Percentiles rank a stretch among this genome's conserved stretches.
Evolutionary conservation across 1,140 invertebrate species (phyloP).

Genomic region (Diorhabda sublineata): DNA sequence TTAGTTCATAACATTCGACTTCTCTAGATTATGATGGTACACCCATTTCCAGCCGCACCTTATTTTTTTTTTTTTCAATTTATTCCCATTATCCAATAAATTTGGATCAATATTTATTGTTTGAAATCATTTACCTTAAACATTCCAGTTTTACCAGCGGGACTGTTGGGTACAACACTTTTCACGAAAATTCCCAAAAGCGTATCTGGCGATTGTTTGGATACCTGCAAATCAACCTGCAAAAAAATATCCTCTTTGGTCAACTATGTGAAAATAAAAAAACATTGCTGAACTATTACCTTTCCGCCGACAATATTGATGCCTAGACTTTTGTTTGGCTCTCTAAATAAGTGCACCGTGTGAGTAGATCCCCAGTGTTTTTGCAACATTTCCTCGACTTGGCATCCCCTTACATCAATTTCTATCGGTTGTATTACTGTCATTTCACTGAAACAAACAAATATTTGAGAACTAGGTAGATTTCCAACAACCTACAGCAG

Average conservation of each 20-base stretch:
- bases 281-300: slow-evolving; percentile 50
- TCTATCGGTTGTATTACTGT: slow-evolving; percentile 38
- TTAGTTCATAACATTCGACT: no score
- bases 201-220: slow-evolving; percentile 38
- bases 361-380: slow-evolving; percentile 88
- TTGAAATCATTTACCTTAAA: slow-evolving; percentile 63
- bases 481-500: no score
- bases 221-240: slow-evolving; percentile 57
- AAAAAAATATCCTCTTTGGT: background rate
- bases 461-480: background rate
- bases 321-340: slow-evolving; percentile 71
- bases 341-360: slow-evolving; percentile 67
- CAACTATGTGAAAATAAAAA: no score
- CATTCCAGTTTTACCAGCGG: slow-evolving; percentile 84
- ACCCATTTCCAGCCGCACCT: background rate
- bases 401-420: slow-evolving; percentile 23
- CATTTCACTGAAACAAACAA: slow-evolving; percentile 37
- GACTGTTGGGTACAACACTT: slow-evolving; percentile 90
- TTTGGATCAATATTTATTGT: no score
- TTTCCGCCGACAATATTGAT: slow-evolving; percentile 97
- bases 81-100: no score
- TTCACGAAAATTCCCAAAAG: slow-evolving; percentile 97
- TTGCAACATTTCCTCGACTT: slow-evolving; percentile 45
- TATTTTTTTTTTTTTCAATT: background rate
- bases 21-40: background rate